Evolutionary conservation across 2,888 invertebrate species (phyloP), one percentile per base, ranked within the genome.

Genomic region (Drosophila leonis): DNA sequence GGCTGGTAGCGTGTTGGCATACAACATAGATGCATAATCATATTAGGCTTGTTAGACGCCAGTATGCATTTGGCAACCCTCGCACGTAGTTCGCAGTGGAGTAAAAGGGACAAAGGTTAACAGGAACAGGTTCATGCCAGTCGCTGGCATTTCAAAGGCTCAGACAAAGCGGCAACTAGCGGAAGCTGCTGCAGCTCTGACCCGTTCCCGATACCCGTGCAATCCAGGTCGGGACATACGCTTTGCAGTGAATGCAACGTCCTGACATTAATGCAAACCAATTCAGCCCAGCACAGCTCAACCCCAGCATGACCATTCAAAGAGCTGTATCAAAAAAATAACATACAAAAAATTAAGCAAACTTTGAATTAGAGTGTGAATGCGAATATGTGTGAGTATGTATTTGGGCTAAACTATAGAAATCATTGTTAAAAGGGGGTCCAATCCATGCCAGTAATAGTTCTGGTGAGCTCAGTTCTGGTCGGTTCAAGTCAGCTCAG

Each of bases 1-100:
- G 24, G 24, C 24, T 24, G 4, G 4, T 24, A 24, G 24, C 4
- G 24, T 46, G 24, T 15, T 71, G 49, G 62, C 62, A 65, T 80
- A 12, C 35, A 24, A 24, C 4, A 24, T 24, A n/a, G 4, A 72
- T 72, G 76, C 72, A 75, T 78, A 83, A 83, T 88, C 74, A 71
- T 69, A 80, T 83, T 78, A 78, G 60, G 67, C 78, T 70, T 78
- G 18, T 4, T 9, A 80, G 55, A 24, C 9, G 4, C 4, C 12
- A 27, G 18, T 39, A 27, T 15, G 68, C 12, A 55, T 35, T 29
- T 54, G 68, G 35, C 37, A 18, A 49, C 55, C 41, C 61, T 56
- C 27, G 37, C 5, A 18, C 18, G 29, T 8, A 20, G 10, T 20
- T 18, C 18, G 9, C 18, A 42, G 4, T 4, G 13, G 33, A 13